Conservation (phyloP, 2,113 vertebrate genomes). For the Passer domesticus region DNA sequence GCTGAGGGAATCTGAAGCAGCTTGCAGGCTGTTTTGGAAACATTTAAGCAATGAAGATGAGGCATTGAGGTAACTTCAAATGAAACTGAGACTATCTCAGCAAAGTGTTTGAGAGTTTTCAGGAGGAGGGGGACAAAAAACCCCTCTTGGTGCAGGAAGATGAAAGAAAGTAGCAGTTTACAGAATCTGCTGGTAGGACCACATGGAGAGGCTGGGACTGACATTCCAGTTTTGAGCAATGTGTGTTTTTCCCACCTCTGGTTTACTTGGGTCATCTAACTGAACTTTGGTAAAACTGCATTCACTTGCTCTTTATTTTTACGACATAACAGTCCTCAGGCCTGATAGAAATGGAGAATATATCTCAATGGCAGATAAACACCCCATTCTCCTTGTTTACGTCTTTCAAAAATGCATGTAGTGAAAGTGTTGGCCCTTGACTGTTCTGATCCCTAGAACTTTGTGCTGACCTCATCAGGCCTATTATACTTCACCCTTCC, state of each 20-base stretch:
- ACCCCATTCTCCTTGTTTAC: background rate
- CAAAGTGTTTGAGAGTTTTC: background rate
- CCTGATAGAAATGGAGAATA: background rate
- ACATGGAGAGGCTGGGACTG: background rate
- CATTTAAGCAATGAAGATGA: background rate
- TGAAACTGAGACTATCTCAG: background rate
- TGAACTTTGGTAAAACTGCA: background rate
- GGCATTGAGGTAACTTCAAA: background rate
- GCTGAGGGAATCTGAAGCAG: background rate
- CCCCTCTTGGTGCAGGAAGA: background rate
- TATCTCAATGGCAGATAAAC: background rate
- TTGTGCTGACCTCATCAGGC: background rate
- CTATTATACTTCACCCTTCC: background rate
- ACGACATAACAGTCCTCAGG: background rate
- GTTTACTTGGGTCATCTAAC: background rate
- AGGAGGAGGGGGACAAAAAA: background rate
- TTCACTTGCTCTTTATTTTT: background rate
- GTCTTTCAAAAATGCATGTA: background rate
- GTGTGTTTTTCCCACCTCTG: background rate
- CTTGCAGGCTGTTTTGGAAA: constrained; percentile 47
- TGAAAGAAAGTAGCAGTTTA: background rate
- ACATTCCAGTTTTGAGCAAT: background rate
- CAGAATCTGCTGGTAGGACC: background rate
- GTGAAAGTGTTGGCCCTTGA: background rate
- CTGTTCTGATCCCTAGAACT: background rate